Evolutionary conservation across 2,113 vertebrate genomes (phyloP), one percentile per base, ranked within the genome.

Genomic region (Limnothrissa miodon): DNA sequence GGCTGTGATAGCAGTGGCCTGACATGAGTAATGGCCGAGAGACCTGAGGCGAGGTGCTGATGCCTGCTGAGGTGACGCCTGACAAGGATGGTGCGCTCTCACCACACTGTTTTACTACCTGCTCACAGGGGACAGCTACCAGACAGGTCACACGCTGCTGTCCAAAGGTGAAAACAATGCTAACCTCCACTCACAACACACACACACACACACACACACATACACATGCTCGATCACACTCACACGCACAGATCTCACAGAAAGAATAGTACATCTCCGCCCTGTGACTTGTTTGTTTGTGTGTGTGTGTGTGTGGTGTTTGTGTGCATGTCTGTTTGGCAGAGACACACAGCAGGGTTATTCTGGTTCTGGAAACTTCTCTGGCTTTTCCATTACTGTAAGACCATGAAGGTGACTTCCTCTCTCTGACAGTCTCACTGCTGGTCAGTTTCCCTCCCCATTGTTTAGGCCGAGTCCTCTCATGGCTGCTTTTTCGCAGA

Each of bases 301-400:
- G 62, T 15, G 13, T 36, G 66, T 33, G 66, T 74, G 66, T 19
- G 13, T 74, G 13, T 74, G 62, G n/a, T 4, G n/a, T n/a, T n/a
- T n/a, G 53, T 19, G 53, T 17, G 13, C 23, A 21, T 56, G 48
- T 53, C 48, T 53, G n/a, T n/a, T n/a, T n/a, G n/a, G n/a, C 25
- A 70, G 62, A 29, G 62, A 17, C 4, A 62, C 59, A 62, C n/a
- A 10, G 59, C n/a, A 17, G 33, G 66, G 66, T 17, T 74, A 74
- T 36, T 10, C 29, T 17, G 5, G 66, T 74, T 74, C 66, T 74
- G 66, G 25, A 74, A 74, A 74, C 66, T 74, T 74, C 66, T 36
- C 66, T 74, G 66, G 19, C 13, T 13, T 74, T 70, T 70, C 62
- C 29, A 70, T 70, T 74, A 74, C 66, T 74, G 66, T 74, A 74